Conservation (phyloP, 1,140 invertebrate species). For the Eumeta japonica region DNA sequence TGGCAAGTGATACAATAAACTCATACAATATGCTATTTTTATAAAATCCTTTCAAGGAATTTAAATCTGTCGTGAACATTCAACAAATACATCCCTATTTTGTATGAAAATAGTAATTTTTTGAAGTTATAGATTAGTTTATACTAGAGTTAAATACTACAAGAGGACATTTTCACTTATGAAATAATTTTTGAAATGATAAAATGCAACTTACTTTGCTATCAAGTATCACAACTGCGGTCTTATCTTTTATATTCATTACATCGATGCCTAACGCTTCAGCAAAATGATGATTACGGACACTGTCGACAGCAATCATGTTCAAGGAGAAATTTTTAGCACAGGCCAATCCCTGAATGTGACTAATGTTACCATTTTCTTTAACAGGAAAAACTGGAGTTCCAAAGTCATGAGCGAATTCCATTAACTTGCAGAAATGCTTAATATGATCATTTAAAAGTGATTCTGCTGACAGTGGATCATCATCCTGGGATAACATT, state of each 20-base stretch:
- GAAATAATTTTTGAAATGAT: too few relatives aligned
- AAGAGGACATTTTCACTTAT: too few relatives aligned
- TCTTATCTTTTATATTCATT: slow-evolving; percentile 61
- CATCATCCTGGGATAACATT: slow-evolving; percentile 53
- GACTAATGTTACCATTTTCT: slow-evolving; percentile 20
- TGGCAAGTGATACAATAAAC: too few relatives aligned
- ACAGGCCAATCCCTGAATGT: slow-evolving; percentile 33
- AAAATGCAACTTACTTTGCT: slow-evolving; percentile 60
- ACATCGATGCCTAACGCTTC: slow-evolving; percentile 71
- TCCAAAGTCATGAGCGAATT: slow-evolving; percentile 41
- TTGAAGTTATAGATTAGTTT: too few relatives aligned
- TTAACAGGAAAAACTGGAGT: slow-evolving; percentile 25
- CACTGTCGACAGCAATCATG: slow-evolving; percentile 71
- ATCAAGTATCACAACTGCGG: slow-evolving; percentile 71
- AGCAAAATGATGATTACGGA: slow-evolving; percentile 69
- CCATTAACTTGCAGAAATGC: slow-evolving; percentile 45
- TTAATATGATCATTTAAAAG: slow-evolving; percentile 42
- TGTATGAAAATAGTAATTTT: too few relatives aligned
- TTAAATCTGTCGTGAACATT: too few relatives aligned
- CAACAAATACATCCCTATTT: too few relatives aligned
- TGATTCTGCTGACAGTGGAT: slow-evolving; percentile 57
- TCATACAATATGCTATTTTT: too few relatives aligned
- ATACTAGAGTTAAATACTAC: too few relatives aligned
- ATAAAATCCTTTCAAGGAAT: too few relatives aligned
- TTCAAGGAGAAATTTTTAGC: slow-evolving; percentile 65